These are phyloP conservation scores for Platysternon megacephalum DNA, from an alignment of 2,113 vertebrate species.

Conservation along the genomic window DNA sequence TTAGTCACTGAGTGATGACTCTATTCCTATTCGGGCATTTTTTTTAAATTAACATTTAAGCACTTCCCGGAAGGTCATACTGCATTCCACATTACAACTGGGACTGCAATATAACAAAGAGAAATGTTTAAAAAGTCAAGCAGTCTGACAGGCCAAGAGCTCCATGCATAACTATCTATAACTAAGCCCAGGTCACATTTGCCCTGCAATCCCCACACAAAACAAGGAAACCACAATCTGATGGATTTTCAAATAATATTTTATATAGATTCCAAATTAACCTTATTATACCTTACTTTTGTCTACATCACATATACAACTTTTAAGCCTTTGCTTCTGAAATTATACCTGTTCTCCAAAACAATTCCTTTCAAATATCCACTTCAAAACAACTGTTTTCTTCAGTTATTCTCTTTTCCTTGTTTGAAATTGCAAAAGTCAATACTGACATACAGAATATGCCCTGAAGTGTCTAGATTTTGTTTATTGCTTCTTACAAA, in stretches of 20 bases:
- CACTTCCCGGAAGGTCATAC: conserved; percentile 84
- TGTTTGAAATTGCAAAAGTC: neutral
- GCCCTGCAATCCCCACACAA: neutral
- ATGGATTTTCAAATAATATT: rapidly evolving
- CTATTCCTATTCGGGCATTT: conserved; percentile 75
- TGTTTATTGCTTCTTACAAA: neutral
- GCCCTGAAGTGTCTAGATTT: neutral
- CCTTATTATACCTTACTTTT: neutral
- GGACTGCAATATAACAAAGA: conserved; percentile 76
- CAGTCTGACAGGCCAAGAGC: conserved; percentile 76
- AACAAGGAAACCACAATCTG: neutral
- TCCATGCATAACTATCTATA: conserved; percentile 70
- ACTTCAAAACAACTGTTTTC: neutral
- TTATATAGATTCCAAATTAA: neutral
- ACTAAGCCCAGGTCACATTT: conserved; percentile 75
- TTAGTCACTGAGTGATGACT: conserved; percentile 68
- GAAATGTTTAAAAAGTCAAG: conserved; percentile 79
- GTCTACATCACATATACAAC: neutral
- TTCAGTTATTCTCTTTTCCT: neutral
- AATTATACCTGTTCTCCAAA: neutral
- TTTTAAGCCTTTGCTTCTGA: conserved; percentile 19
- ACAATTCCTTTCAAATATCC: neutral
- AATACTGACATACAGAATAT: neutral
- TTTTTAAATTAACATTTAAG: conserved; percentile 71
- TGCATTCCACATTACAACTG: conserved; percentile 86